Conservation (phyloP, 2,797 vertebrate genomes). For the Acanthis flammea region DNA sequence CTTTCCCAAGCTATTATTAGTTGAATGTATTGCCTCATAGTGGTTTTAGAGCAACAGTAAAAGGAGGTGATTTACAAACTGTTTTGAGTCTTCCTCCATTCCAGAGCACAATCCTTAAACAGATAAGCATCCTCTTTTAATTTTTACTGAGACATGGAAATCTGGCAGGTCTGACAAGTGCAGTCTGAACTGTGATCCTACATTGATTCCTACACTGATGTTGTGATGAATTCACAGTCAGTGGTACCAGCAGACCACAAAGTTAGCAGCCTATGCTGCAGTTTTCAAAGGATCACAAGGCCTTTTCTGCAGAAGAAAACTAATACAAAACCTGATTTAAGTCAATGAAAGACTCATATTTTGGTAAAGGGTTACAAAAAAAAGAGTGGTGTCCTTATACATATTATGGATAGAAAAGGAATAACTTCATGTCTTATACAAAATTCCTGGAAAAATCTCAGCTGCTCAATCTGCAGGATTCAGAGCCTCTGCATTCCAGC, state of each 20-base stretch:
- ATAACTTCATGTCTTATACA: neutral
- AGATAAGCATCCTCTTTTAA: neutral
- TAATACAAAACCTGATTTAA: neutral
- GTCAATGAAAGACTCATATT: neutral
- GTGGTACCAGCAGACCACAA: neutral
- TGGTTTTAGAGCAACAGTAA: neutral
- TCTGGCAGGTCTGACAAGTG: neutral
- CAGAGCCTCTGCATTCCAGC: neutral
- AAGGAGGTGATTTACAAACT: neutral
- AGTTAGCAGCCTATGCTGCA: neutral
- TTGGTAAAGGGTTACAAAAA: neutral
- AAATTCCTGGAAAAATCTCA: neutral
- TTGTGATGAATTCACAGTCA: neutral
- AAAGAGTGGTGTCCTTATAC: neutral
- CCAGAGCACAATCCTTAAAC: neutral
- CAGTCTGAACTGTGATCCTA: neutral
- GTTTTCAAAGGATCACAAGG: neutral
- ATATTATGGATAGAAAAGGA: neutral
- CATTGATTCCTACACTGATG: neutral
- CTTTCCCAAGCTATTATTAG: neutral
- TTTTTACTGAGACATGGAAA: neutral
- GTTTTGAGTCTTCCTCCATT: neutral
- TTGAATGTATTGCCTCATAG: neutral
- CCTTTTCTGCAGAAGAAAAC: neutral
- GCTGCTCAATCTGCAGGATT: neutral